Base-by-base conservation (phyloP, 1,140 invertebrate genomes). In the Drosophila nigrodunni region DNA sequence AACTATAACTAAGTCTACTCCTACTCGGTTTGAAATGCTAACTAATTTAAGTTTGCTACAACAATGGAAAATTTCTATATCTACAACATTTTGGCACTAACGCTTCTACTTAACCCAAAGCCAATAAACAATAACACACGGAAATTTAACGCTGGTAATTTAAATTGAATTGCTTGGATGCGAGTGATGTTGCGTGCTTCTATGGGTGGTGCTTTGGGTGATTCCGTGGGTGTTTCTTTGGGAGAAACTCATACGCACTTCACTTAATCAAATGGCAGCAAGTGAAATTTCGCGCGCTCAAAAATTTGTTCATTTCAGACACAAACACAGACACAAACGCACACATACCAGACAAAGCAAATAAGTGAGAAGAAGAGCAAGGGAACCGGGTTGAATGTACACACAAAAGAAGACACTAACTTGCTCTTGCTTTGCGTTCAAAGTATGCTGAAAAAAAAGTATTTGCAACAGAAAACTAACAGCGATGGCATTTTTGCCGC, bases 181-280 rank as follows among this genome's bases (percentile, higher is more conserved):
- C 18, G 13, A 66, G 10, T n/a, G 1, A 50, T 7, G 1, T 9
- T 21, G 39, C 6, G 25, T 18, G 30, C 3, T 41, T 41, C 4
- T 2, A 3, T 41, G 11, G 41, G 4, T 11, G 41, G n/a, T 5
- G 5, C 1, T 49, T 44, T 15, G n/a, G 41, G 9, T 43, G 41
- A 9, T 3, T 43, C 25, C 15, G 8, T 13, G 10, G 9, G 34
- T 6, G 21, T 5, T 3, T n/a, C 9, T 5, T 13, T 44, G 2
- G 11, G 7, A 6, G 11, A 34, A 21, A 18, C 39, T 44, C 65
- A 65, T 41, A 66, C 54, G 54, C 73, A 67, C 73, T 75, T 72
- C 72, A 78, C 62, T 78, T 78, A 78, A 76, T 78, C 66, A 87
- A 87, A 88, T 77, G 72, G 74, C 82, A 67, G 67, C 83, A 70